Evolutionary conservation across 2,888 invertebrate species (phyloP).

Genomic region (Sphaerophoria taeniata): DNA sequence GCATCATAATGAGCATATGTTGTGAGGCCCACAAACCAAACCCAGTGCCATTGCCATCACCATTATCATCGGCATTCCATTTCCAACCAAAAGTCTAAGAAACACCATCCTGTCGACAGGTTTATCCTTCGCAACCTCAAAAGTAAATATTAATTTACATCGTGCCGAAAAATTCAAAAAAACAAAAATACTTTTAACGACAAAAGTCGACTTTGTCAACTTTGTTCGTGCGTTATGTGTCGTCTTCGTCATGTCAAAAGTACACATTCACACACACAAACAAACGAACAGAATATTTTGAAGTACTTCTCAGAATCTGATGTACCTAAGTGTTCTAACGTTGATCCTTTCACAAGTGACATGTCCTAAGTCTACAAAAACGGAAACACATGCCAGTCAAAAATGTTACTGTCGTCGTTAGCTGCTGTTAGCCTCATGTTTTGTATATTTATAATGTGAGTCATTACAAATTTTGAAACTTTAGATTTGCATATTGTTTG

Average conservation of each 20-base stretch:
- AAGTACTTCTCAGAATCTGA: conserved; percentile 28
- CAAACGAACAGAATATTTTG: neutral
- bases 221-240: conserved; percentile 38
- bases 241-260: conserved; percentile 33
- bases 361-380: conserved; percentile 46
- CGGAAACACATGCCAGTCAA: conserved; percentile 38
- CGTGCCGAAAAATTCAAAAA: neutral
- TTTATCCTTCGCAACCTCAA: conserved; percentile 41
- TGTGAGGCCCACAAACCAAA: neutral
- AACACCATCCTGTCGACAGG: conserved; percentile 34
- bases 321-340: conserved; percentile 28
- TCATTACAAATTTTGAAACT: conserved; percentile 35
- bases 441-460: conserved; percentile 22
- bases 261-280: neutral
- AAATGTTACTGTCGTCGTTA: conserved; percentile 37
- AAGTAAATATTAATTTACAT: conserved; percentile 48
- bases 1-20: conserved; percentile 32
- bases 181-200: conserved; percentile 26
- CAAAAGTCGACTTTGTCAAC: conserved; percentile 40
- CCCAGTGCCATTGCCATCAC: no score
- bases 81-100: no score
- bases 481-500: conserved; percentile 23
- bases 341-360: conserved; percentile 39
- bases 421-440: conserved; percentile 18
- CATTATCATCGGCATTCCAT: no score